Evolutionary conservation across 2,888 invertebrate species (phyloP).

Genomic region (Cerceris rybyensis): DNA sequence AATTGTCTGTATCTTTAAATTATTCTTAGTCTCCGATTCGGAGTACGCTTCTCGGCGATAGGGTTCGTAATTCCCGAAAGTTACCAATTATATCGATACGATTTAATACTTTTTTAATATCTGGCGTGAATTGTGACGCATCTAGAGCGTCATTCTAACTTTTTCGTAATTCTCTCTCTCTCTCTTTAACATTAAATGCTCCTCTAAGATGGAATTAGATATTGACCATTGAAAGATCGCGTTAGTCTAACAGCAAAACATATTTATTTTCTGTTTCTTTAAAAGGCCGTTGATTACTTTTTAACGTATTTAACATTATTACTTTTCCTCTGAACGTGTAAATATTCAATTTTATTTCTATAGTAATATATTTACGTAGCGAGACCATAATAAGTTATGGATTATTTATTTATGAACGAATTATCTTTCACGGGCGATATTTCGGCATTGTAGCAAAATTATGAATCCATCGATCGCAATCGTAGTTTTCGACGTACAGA

Average conservation of each 20-base stretch:
- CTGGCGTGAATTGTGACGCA: slow-evolving; percentile 4
- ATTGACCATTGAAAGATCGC: background rate
- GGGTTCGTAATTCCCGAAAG: slow-evolving; percentile 9
- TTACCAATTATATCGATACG: slow-evolving; percentile 29
- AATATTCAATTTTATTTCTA: slow-evolving; percentile 1
- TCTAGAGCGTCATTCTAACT: background rate
- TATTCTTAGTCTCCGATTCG: background rate
- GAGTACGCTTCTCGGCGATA: slow-evolving; percentile 4
- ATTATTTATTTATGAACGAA: slow-evolving; percentile 14
- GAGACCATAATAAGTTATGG: background rate
- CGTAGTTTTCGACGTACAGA: background rate
- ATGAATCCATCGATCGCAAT: background rate
- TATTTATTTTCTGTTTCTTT: background rate
- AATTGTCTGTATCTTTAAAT: slow-evolving; percentile 26
- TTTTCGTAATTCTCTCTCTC: background rate
- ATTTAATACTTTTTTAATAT: slow-evolving; percentile 14
- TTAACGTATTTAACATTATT: background rate
- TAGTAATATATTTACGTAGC: background rate
- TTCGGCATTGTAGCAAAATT: background rate
- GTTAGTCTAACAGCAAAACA: background rate
- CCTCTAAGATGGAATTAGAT: background rate
- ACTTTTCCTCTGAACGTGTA: background rate
- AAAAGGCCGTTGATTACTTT: background rate
- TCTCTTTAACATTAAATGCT: background rate
- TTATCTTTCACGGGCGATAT: background rate